Evolutionary conservation across 1,140 invertebrate species (phyloP).

Genomic region (Idris sp.): DNA sequence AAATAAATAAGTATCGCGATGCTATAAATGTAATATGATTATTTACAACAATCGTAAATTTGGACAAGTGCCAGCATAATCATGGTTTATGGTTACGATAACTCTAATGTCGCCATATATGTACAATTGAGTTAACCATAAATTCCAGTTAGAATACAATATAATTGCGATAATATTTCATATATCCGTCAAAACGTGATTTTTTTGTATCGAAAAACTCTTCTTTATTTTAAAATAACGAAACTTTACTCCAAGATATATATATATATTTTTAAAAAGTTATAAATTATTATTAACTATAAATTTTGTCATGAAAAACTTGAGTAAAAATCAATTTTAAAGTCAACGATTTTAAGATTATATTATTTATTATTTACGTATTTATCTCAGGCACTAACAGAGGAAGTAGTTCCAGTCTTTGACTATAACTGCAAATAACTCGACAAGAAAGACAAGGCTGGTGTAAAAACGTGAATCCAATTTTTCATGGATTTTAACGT

Average conservation of each 20-base stretch:
- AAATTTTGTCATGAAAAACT: no score
- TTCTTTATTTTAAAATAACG: no score
- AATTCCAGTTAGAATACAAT: constrained; percentile 25
- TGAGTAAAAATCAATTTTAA: no score
- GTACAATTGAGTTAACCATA: constrained; percentile 21
- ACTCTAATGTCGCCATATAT: constrained; percentile 22
- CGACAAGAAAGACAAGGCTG: constrained; percentile 57
- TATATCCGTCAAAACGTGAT: no score
- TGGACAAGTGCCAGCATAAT: constrained; percentile 22
- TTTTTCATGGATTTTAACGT: constrained; percentile 48
- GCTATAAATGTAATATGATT: constrained; percentile 20
- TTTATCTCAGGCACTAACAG: constrained; percentile 52
- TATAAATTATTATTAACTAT: no score
- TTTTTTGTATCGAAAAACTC: no score
- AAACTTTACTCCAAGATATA: no score
- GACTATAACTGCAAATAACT: constrained; percentile 51
- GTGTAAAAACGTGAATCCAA: constrained; percentile 49
- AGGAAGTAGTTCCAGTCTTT: constrained; percentile 54
- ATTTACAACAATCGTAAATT: constrained; percentile 50
- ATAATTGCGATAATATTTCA: constrained; percentile 31
- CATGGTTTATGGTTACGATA: constrained; percentile 17
- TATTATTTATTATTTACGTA: no score
- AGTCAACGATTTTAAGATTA: no score
- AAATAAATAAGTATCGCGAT: no score
- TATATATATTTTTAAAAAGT: no score